Base-by-base conservation (phyloP, 2,888 invertebrate genomes). In the Liposcelis brunnea region DNA sequence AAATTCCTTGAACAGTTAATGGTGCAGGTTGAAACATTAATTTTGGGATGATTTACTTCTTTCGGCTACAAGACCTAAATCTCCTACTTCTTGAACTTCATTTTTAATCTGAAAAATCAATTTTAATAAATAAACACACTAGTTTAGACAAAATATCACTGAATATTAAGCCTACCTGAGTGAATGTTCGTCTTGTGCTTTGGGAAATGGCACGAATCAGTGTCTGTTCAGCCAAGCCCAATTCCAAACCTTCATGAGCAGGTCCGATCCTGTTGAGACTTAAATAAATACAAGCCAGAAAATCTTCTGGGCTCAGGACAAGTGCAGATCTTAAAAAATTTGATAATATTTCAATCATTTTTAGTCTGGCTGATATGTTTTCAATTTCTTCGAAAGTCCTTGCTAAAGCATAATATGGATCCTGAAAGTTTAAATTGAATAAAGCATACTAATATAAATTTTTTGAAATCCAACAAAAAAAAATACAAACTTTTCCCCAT, bases 241-340 rank as follows among this genome's bases (percentile, higher is more conserved):
- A 64, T 61, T 91, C 90, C 19, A 87, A 54, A 21, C 91, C 95
- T 63, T 93, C 87, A 61, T 94, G 95, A 0, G 94, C 89, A 0
- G 98, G 97, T 1, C 90, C 95, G 37, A 98, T 66, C 62, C 86
- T 83, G 64, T 98, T 98, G n/a, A 97, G 70, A 56, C 93, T 93
- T 52, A 98, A 66, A 63, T 98, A 97, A 14, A 98, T 75, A 54
- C 89, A 87, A 0, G 85, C 77, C 46, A 93, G 59, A 48, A 98
- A 67, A 63, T 98, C 95, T n/a, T 80, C 74, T 0, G 94, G 91
- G 14, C 81, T 85, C 36, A 93, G 66, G 3, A 77, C 74, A 19
- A 93, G 82, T 11, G 95, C 90, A 0, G 95, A 95, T 14, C 86
- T 74, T 50, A 93, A 80, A 61, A 82, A 95, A 63, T 97, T 97